Conservation (phyloP, 64 coral and sea anemone genomes). For the Stylophora pistillata region DNA sequence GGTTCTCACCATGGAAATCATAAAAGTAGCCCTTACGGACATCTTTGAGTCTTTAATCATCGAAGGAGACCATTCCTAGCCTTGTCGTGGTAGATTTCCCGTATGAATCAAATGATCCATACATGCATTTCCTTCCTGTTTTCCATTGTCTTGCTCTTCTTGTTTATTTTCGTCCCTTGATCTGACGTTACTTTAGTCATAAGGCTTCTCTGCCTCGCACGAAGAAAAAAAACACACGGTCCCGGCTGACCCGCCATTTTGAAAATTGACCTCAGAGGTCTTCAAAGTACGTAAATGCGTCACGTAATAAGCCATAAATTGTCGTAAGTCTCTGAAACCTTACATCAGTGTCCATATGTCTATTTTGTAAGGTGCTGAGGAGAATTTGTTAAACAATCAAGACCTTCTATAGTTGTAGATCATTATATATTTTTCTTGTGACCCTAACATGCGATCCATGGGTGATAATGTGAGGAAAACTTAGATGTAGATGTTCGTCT, state of each 20-base stretch:
- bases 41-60: constrained; percentile 13
- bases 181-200: neutral
- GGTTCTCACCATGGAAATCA: constrained; percentile 39
- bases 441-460: no score
- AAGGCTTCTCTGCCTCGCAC: neutral
- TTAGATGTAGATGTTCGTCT: no score
- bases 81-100: neutral
- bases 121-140: neutral
- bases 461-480: no score
- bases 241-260: constrained; percentile 3
- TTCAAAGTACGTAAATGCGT: no score
- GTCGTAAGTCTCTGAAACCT: neutral
- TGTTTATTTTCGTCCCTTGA: constrained; percentile 14
- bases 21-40: constrained; percentile 56
- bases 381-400: no score
- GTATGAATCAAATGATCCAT: neutral
- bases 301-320: neutral
- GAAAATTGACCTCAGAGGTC: neutral
- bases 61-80: neutral
- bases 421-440: no score
- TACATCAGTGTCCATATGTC: no score
- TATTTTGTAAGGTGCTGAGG: no score
- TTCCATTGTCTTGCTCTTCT: constrained; percentile 10
- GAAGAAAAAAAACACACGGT: constrained; percentile 13
- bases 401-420: no score